A percentile compares a stretch with the other conserved stretches of the same genome.
These are phyloP conservation scores for Rousettus madagascariensis DNA, from an alignment of 2,797 vertebrate species.

Conservation along the genomic window DNA sequence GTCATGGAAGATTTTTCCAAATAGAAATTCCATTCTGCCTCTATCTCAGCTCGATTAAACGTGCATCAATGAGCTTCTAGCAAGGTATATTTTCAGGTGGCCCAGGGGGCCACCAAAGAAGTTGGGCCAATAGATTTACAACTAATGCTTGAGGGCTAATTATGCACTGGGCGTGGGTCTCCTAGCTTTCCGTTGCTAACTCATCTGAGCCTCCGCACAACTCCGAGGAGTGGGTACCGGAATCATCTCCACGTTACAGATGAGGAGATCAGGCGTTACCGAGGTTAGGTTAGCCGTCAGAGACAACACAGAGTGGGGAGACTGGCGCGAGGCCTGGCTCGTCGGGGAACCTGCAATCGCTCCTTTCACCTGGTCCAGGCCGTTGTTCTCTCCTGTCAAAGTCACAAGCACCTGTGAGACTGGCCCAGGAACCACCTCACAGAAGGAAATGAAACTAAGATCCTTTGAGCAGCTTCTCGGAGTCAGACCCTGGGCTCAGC, in stretches of 20 bases:
- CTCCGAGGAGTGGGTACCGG: no score
- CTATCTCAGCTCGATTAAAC: neutral
- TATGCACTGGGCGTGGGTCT: neutral
- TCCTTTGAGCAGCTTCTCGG: neutral
- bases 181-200: no score
- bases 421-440: neutral
- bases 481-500: neutral
- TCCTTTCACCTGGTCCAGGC: rapidly evolving
- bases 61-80: neutral
- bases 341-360: neutral
- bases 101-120: neutral
- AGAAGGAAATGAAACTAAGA: neutral
- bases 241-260: neutral
- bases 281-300: neutral
- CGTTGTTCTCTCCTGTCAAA: neutral
- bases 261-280: neutral
- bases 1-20: neutral
- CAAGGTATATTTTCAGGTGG: neutral
- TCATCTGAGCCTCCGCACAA: neutral
- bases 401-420: neutral
- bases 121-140: no score
- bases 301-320: neutral
- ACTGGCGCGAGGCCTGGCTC: rapidly evolving
- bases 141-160: neutral
- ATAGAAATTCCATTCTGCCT: neutral